Conservation (phyloP, 2,113 vertebrate genomes). For the Spheniscus mendiculus region DNA sequence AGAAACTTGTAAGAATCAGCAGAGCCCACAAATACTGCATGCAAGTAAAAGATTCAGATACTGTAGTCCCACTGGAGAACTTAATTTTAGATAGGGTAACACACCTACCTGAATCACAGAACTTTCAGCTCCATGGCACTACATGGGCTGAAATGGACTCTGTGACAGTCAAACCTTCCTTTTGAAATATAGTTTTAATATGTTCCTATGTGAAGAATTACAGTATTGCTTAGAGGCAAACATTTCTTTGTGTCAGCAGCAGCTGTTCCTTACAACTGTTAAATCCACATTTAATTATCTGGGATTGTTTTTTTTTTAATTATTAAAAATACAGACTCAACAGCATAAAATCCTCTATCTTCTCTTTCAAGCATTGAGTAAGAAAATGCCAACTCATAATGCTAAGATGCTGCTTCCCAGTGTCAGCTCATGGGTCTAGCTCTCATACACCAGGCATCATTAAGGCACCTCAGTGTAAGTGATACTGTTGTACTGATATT, state of each 20-base stretch:
- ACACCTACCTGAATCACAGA: background rate
- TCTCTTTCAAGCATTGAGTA: background rate
- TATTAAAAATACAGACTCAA: background rate
- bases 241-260: background rate
- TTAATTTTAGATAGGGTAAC: background rate
- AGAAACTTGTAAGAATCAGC: background rate
- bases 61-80: background rate
- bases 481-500: background rate
- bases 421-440: background rate
- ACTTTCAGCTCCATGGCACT: background rate
- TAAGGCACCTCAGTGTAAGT: background rate
- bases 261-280: background rate
- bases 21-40: background rate
- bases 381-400: background rate
- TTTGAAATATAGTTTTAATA: background rate
- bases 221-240: background rate
- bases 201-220: background rate
- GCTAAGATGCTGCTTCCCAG: background rate
- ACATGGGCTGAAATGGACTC: background rate
- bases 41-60: background rate
- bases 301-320: background rate
- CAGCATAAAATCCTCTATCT: background rate
- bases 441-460: background rate
- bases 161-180: background rate
- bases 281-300: background rate